Conservation (phyloP, 1,140 invertebrate species). For the Drosophila ambigua region DNA sequence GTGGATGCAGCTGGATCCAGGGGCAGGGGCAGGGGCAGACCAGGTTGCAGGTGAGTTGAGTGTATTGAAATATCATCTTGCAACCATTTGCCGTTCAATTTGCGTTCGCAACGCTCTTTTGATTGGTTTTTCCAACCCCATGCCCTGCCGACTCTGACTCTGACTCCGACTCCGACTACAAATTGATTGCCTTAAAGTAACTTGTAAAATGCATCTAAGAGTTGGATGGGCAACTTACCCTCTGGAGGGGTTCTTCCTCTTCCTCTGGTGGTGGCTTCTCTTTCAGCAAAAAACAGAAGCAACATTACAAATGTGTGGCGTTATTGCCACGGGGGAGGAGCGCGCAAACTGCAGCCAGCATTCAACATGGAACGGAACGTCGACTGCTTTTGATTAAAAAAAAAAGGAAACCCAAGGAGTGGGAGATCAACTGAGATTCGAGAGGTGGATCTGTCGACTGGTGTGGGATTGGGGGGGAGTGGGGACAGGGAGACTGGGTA, state of each 20-base stretch:
- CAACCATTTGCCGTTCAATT: constrained; percentile 81
- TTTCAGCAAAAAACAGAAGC: constrained; percentile 73
- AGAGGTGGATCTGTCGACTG: constrained; percentile 1
- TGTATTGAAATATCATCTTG: constrained; percentile 80
- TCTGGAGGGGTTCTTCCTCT: constrained; percentile 16
- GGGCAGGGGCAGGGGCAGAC: not conserved
- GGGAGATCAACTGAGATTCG: constrained; percentile 29
- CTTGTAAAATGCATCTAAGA: constrained; percentile 78
- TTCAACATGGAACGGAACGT: constrained; percentile 21
- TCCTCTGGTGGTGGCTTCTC: constrained; percentile 39
- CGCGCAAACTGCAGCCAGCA: constrained; percentile 32
- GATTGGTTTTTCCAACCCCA: constrained; percentile 72
- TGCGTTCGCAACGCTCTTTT: constrained; percentile 82
- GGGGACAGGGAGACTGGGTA: constrained; percentile 12
- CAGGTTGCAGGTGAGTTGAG: constrained; percentile 25
- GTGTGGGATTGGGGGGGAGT: not conserved
- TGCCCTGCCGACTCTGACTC: not conserved
- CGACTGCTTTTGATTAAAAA: constrained; percentile 72
- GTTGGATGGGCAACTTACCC: constrained; percentile 23
- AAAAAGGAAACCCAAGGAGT: constrained; percentile 39
- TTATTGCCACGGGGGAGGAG: constrained; percentile 81
- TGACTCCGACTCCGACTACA: constrained; percentile 21
- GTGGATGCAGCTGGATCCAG: not conserved
- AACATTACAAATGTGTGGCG: constrained; percentile 82
- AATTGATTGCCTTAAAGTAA: constrained; percentile 83